Evolutionary conservation across 2,113 vertebrate genomes (phyloP), one percentile per base, ranked within the genome.

Genomic region (Ictalurus punctatus): DNA sequence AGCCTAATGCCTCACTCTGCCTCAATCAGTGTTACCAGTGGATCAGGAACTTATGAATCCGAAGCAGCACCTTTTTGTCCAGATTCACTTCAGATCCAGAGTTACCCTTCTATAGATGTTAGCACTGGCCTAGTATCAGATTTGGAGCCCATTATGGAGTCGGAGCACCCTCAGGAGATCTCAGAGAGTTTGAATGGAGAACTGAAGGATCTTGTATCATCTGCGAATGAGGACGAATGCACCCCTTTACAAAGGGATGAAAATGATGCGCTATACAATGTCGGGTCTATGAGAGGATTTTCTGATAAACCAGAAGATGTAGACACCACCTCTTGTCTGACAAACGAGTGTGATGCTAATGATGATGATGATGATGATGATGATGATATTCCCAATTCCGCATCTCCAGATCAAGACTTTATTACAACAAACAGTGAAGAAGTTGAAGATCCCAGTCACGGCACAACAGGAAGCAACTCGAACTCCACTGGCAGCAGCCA

Each of bases 361-460:
- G 40, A 40, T 40, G 86, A 91, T 84, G 44, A 56, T 63, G n/a
- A n/a, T n/a, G n/a, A 37, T 37, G 37, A 37, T 37, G 37, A 37
- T 69, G 86, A 91, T 84, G 44, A 56, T 63, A 16, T 81, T 88
- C 44, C 65, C 59, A 95, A 76, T 91, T 93, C 40, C 0, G 92
- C 6, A 90, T 92, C 9, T 91, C 87, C 83, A 92, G 93, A 92
- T 92, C 93, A 34, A n/a, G 89, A 91, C 80, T 83, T 59, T 37
- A 67, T 40, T 58, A 93, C 87, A 87, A 90, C 90, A 2, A 95
- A 94, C 90, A 94, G 92, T 0, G 94, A 96, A 82, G 94, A 95
- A 0, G 91, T 86, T 71, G 93, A 95, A 74, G 92, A 94, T 56
- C 93, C 12, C 56, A 83, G 89, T 7, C 85, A 87, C 27, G 88